Percentiles rank a stretch among this genome's conserved stretches.
phyloP scores from a whole-genome alignment of 2,797 vertebrate species.

The Enteromius paludinosus region DNA sequence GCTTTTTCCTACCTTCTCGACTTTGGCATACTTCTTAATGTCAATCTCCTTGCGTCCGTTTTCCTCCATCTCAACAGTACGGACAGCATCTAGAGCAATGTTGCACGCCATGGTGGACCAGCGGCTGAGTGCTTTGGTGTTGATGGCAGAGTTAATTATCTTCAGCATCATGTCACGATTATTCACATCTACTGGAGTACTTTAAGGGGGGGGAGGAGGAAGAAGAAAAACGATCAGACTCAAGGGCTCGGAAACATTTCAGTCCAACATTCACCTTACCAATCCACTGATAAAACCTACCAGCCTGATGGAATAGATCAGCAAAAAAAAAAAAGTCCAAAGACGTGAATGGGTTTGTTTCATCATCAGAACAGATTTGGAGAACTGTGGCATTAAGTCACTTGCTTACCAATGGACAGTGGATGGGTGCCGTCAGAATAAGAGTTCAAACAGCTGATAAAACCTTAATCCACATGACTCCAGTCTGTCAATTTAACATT shows the following conservation, averaged over 20 bases:
- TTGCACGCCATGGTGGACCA: conserved; percentile 90
- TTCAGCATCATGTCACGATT: conserved; percentile 90
- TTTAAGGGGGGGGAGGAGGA: conserved; percentile 56
- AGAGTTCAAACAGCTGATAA: no score
- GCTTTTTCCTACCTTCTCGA: conserved; percentile 88
- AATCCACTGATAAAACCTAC: neutral
- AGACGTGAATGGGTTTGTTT: neutral
- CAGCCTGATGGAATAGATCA: neutral
- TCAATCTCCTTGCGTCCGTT: conserved; percentile 93
- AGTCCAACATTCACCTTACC: neutral
- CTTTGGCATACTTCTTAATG: conserved; percentile 95
- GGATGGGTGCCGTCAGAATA: neutral
- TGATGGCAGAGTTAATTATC: conserved; percentile 92
- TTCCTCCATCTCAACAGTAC: conserved; percentile 90
- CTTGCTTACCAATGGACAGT: neutral
- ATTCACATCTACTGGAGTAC: conserved; percentile 84
- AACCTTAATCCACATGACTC: neutral
- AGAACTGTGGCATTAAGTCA: neutral
- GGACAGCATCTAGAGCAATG: conserved; percentile 92
- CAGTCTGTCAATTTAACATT: neutral
- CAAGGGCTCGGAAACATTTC: neutral
- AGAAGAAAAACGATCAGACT: neutral
- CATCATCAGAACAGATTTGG: neutral
- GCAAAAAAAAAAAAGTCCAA: neutral
- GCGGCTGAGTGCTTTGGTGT: conserved; percentile 90